A percentile compares a stretch with the other conserved stretches of the same genome.
Conservation (phyloP, 2,888 invertebrate genomes). For the Cloeon dipterum region DNA sequence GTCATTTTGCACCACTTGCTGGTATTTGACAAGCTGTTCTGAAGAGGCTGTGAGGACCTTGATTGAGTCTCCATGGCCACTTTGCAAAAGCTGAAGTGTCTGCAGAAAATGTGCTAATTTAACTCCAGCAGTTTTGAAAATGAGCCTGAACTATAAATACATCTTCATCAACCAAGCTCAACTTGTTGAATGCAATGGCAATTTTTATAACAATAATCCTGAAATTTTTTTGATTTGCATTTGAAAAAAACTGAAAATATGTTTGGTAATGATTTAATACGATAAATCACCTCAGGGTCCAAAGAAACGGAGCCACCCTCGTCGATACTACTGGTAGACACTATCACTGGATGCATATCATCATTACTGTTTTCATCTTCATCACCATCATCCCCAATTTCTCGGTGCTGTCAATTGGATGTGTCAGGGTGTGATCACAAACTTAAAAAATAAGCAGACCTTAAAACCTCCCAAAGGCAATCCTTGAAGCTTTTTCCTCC, state of each 20-base stretch:
- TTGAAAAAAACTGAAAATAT: slow-evolving; percentile 1
- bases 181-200: too few species aligned
- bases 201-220: too few species aligned
- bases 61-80: slow-evolving; percentile 8
- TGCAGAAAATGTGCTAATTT: neutral
- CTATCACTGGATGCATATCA: too few species aligned
- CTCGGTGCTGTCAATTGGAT: neutral
- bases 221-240: slow-evolving; percentile 4
- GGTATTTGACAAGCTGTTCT: slow-evolving; percentile 9
- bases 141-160: too few species aligned
- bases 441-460: neutral
- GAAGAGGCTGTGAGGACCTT: slow-evolving; percentile 9
- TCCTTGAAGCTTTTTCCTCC: slow-evolving; percentile 12
- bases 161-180: too few species aligned
- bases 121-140: neutral
- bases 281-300: too few species aligned
- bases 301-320: too few species aligned
- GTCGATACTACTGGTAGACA: too few species aligned
- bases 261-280: neutral
- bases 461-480: slow-evolving; percentile 7
- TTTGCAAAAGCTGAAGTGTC: slow-evolving; percentile 8
- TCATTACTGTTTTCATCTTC: neutral
- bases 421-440: neutral
- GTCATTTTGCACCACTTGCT: slow-evolving; percentile 9
- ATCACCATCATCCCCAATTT: neutral